Evolutionary conservation across 2,888 invertebrate species (phyloP).

Genomic region (Ryuthela nishihirai): DNA sequence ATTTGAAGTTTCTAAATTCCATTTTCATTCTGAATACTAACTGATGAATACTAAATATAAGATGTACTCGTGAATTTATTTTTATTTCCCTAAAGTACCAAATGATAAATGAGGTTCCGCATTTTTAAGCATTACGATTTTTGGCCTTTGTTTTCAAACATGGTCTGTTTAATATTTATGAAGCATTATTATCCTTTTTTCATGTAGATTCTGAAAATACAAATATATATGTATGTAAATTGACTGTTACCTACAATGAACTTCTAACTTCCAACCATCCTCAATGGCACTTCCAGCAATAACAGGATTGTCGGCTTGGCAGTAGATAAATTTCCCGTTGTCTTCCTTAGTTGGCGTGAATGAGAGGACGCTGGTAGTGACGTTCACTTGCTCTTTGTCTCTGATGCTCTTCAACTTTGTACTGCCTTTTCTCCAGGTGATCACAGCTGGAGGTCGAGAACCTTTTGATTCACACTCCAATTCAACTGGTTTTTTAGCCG

Average conservation of each 20-base stretch:
- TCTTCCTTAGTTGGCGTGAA: slow-evolving; percentile 44
- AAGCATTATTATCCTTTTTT: too few species aligned
- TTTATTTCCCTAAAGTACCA: too few species aligned
- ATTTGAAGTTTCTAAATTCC: too few species aligned
- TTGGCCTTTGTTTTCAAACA: too few species aligned
- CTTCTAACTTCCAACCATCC: slow-evolving; percentile 43
- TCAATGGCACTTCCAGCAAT: slow-evolving; percentile 43
- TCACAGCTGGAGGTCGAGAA: slow-evolving; percentile 27
- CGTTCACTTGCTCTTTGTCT: slow-evolving; percentile 41
- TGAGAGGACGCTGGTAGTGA: slow-evolving; percentile 42
- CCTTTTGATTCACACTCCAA: slow-evolving; percentile 34
- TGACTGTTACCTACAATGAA: slow-evolving; percentile 43
- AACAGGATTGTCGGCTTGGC: slow-evolving; percentile 43
- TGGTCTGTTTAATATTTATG: too few species aligned
- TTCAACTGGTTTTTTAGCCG: slow-evolving; percentile 30
- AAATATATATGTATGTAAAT: too few species aligned
- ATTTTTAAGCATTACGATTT: too few species aligned
- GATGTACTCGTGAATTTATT: too few species aligned
- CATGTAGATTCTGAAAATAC: too few species aligned
- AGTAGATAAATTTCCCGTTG: slow-evolving; percentile 44
- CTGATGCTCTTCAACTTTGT: slow-evolving; percentile 31
- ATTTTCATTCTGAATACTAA: too few species aligned
- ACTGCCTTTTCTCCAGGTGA: slow-evolving; percentile 35
- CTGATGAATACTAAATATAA: too few species aligned
- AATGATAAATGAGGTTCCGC: too few species aligned